Base-by-base conservation (phyloP, 1,140 invertebrate species). In the Matsumurasca onukii region DNA sequence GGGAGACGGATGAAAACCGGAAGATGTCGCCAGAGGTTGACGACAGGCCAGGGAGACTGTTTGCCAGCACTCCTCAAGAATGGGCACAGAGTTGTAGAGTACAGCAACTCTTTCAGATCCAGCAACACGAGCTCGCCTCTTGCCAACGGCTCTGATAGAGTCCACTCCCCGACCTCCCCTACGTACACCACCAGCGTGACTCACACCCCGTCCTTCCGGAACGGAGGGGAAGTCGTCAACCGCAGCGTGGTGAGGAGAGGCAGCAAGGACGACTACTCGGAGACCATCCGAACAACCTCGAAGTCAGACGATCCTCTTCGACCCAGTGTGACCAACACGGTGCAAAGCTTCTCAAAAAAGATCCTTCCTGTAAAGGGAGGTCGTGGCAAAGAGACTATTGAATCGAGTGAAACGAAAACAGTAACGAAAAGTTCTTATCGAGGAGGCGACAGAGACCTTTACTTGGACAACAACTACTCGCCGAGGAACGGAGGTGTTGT, bases 191-290 rank as follows among this genome's bases (percentile, higher is more conserved):
- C 65, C 15, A 80, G 74, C 29, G 66, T 74, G 77, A 69, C 77
- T 77, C 59, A 76, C 75, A 67, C 63, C 0, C 69, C 69, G 12
- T 57, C 69, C n/a, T 49, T 65, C 17, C n/a, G 52, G 29, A 57
- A 57, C 24, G 31, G 39, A 3, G 67, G 63, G 20, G 67, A 71
- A n/a, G 49, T 68, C 12, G 68, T 61, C 29, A 74, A 73, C 61
- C 48, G 72, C 25, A 79, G 76, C 76, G 77, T 83, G 74, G 73
- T 81, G 67, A 76, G 86, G 27, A 78, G 85, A 69, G 85, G 86
- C 48, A 88, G 85, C 74, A 87, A 85, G 73, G 88, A 88, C 65
- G 87, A 90, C 75, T 90, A 86, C 74, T 86, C 86, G 1, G 87
- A 89, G 76, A 89, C 87, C 0, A 86, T 87, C 70, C 81, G 86